phyloP scores from a whole-genome alignment of 2,888 invertebrate species.

The Ochropleura plecta region DNA sequence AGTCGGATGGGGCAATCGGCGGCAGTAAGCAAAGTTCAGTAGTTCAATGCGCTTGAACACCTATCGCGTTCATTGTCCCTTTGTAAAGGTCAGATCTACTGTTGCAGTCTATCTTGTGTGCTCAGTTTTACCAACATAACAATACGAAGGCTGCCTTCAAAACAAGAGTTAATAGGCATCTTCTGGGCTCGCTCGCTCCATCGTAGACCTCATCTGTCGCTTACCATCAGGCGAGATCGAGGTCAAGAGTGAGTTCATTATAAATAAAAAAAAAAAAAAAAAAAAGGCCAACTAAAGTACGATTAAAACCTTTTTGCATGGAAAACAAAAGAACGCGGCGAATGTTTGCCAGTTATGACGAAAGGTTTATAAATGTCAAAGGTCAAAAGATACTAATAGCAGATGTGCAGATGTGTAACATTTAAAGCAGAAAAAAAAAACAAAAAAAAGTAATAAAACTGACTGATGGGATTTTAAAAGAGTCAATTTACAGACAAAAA shows the following conservation, averaged over 20 bases:
- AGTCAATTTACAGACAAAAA: too few relatives aligned
- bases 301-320: constrained; percentile 15
- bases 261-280: too few relatives aligned
- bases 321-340: constrained; percentile 12
- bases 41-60: constrained; percentile 82
- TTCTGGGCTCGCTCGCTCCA: too few relatives aligned
- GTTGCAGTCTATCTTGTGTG: constrained; percentile 65
- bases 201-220: too few relatives aligned
- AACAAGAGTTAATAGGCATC: too few relatives aligned
- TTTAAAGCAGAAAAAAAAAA: not conserved
- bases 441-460: not conserved
- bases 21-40: constrained; percentile 85
- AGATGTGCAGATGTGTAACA: too few relatives aligned
- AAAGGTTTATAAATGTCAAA: too few relatives aligned
- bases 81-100: constrained; percentile 82
- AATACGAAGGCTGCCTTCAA: constrained; percentile 19
- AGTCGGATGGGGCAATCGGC: constrained; percentile 80
- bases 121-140: constrained; percentile 45
- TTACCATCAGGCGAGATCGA: too few relatives aligned
- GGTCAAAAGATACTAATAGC: too few relatives aligned
- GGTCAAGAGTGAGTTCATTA: too few relatives aligned
- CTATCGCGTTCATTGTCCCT: constrained; percentile 83
- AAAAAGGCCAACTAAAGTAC: not conserved
- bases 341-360: not conserved
- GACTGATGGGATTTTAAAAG: too few relatives aligned